Conservation (phyloP, 2,113 vertebrate genomes). For the Phoenicopterus ruber region DNA sequence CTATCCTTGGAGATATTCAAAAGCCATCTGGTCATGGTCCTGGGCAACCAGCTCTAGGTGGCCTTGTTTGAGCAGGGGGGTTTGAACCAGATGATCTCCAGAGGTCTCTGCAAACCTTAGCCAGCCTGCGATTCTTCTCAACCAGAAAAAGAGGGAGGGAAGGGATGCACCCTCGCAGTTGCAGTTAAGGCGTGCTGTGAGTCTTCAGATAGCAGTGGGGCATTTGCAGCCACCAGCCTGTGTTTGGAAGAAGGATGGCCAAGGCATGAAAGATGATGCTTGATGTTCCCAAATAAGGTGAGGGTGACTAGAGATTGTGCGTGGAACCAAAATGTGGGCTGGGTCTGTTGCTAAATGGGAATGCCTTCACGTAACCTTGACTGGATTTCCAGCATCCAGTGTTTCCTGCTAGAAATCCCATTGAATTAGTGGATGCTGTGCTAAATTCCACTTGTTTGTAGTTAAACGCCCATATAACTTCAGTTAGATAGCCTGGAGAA, state of each 20-base stretch:
- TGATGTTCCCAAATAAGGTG: neutral
- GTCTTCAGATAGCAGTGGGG: neutral
- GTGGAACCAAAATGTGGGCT: fast-evolving
- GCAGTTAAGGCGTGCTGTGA: neutral
- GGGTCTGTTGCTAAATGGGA: neutral
- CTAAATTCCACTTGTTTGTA: neutral
- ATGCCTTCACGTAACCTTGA: neutral
- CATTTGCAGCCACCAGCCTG: neutral
- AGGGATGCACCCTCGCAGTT: neutral
- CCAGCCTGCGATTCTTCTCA: neutral
- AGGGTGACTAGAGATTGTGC: neutral
- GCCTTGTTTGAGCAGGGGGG: neutral
- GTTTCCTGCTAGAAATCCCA: neutral
- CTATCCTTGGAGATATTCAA: neutral
- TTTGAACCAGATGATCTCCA: neutral
- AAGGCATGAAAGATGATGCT: neutral
- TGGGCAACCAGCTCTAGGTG: fast-evolving
- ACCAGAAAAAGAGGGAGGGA: neutral
- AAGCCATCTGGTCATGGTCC: neutral
- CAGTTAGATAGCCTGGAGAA: neutral
- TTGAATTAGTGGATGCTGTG: neutral
- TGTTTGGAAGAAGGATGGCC: neutral
- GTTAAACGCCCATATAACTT: neutral
- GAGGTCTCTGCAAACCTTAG: neutral
- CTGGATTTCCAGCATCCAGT: neutral